phyloP scores from a whole-genome alignment of 1,140 invertebrate genomes.

The Galleria mellonella region DNA sequence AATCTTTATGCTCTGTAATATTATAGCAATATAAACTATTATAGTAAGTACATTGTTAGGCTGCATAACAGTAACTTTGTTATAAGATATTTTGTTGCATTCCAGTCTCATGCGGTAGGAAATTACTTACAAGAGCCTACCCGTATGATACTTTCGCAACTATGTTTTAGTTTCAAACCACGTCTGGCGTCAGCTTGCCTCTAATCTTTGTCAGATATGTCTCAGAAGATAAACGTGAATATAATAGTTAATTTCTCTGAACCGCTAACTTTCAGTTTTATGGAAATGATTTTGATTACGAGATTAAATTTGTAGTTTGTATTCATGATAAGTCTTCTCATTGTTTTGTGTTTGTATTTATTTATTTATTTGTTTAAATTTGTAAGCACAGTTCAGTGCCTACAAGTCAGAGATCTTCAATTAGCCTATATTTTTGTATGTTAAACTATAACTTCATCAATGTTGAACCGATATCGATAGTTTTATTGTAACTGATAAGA shows the following conservation, averaged over 20 bases:
- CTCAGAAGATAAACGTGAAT: neutral
- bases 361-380: neutral
- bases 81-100: constrained; percentile 21
- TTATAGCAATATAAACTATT: neutral
- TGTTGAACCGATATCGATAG: no score
- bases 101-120: constrained; percentile 17
- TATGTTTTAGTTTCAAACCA: constrained; percentile 19
- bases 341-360: neutral
- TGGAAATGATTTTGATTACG: neutral
- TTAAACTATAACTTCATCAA: no score
- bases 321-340: neutral
- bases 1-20: neutral
- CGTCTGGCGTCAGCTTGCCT: constrained; percentile 1
- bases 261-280: neutral
- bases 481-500: no score
- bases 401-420: no score
- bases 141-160: constrained; percentile 24
- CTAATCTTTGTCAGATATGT: constrained; percentile 2
- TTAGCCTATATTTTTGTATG: no score
- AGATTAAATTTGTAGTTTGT: no score
- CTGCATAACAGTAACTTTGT: constrained; percentile 14
- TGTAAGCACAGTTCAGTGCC: no score
- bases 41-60: neutral
- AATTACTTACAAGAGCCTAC: constrained; percentile 23
- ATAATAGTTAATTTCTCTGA: neutral